Percentiles rank a stretch among this genome's conserved stretches.
phyloP scores from a whole-genome alignment of 2,888 invertebrate species.

The Eutolmus rufibarbis region DNA sequence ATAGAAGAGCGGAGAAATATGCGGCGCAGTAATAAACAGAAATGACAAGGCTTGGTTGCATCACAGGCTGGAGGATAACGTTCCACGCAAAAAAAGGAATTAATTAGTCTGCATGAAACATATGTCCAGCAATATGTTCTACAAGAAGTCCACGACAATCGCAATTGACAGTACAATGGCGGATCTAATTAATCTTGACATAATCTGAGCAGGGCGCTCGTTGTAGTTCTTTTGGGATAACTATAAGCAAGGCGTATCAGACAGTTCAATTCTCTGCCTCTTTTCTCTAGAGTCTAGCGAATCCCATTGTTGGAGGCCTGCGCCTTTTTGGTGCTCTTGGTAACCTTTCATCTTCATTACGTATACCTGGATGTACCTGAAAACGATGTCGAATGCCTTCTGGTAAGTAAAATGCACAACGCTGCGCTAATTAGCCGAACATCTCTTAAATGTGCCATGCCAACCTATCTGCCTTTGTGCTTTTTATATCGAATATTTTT shows the following conservation, averaged over 20 bases:
- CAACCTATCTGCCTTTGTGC: not conserved
- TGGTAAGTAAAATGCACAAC: constrained; percentile 22
- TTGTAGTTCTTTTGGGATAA: constrained; percentile 4
- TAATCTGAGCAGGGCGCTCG: constrained; percentile 57
- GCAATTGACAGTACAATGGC: constrained; percentile 60
- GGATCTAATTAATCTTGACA: constrained; percentile 62
- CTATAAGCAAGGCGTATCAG: not conserved
- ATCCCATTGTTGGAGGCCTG: constrained; percentile 18
- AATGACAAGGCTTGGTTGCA: not conserved
- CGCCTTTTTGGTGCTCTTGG: constrained; percentile 11
- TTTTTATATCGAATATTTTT: constrained; percentile 20
- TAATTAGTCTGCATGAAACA: constrained; percentile 48
- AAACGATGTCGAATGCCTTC: constrained; percentile 22
- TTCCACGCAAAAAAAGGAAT: constrained; percentile 26
- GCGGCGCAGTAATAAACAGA: not conserved
- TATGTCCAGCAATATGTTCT: constrained; percentile 47
- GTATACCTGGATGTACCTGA: constrained; percentile 9
- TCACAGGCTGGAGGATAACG: not conserved
- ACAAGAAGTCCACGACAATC: constrained; percentile 52
- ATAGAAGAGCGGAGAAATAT: not conserved
- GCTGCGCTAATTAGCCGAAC: constrained; percentile 39
- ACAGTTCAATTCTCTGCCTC: constrained; percentile 8
- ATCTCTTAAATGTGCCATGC: constrained; percentile 40
- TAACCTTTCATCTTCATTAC: constrained; percentile 39
- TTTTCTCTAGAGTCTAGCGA: not conserved